Conservation (phyloP, 2,888 invertebrate species). For the Philereme vetulata region DNA sequence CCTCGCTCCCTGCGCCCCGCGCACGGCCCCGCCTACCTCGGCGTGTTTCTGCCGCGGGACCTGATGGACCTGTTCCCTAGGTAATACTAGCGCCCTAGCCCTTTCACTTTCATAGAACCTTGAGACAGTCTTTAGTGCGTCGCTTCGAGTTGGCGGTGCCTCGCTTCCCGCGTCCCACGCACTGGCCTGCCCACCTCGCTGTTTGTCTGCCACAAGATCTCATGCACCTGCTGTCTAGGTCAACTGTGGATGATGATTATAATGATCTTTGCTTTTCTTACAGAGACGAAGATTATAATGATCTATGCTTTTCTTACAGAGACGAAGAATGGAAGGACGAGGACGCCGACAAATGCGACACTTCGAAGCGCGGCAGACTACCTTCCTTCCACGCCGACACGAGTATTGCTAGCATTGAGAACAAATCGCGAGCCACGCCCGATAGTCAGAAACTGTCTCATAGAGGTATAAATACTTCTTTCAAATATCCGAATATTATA, state of each 20-base stretch:
- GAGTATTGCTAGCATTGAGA: constrained; percentile 60
- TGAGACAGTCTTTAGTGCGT: not conserved
- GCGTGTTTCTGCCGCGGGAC: constrained; percentile 87
- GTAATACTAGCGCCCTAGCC: not conserved
- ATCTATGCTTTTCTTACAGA: constrained; percentile 36
- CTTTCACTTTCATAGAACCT: not conserved
- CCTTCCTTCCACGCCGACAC: constrained; percentile 61
- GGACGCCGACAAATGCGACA: constrained; percentile 51
- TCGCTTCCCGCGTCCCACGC: constrained; percentile 33
- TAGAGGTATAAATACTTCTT: constrained; percentile 46
- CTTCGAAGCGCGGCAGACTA: constrained; percentile 51
- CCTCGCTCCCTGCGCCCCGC: constrained; percentile 34
- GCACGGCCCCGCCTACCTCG: constrained; percentile 83
- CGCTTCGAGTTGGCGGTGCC: constrained; percentile 20
- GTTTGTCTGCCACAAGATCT: constrained; percentile 86
- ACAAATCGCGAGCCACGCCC: constrained; percentile 64
- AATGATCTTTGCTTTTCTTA: constrained; percentile 1
- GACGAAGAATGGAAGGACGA: constrained; percentile 55
- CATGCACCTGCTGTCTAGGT: constrained; percentile 86
- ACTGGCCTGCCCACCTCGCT: constrained; percentile 85
- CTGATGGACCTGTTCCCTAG: constrained; percentile 86
- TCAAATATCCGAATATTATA: not conserved
- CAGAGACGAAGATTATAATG: too few species aligned
- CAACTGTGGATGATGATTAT: too few species aligned
- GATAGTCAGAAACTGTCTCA: constrained; percentile 59